Conservation (phyloP, 2,113 vertebrate species). For the Charina bottae region DNA sequence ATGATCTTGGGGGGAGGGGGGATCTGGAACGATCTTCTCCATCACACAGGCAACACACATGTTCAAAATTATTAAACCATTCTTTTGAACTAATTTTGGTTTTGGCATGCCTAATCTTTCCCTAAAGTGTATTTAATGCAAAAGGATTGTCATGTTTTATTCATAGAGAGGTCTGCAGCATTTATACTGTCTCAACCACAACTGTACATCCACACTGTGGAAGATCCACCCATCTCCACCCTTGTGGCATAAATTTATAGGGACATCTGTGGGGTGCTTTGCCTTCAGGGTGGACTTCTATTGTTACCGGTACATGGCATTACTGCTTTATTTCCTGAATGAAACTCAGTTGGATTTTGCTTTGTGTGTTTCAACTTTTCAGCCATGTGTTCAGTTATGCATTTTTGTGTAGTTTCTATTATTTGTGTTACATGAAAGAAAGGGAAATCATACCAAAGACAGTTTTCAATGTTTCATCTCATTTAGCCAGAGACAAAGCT, state of each 20-base stretch:
- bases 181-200: background rate
- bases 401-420: background rate
- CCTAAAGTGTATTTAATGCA: background rate
- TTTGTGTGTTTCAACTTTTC: background rate
- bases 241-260: background rate
- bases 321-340: background rate
- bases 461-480: background rate
- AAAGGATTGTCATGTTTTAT: background rate
- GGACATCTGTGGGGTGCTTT: background rate
- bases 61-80: constrained; percentile 53
- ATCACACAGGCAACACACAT: constrained; percentile 15
- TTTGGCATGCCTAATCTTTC: constrained; percentile 27
- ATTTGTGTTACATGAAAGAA: background rate
- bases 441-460: background rate
- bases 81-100: constrained; percentile 45
- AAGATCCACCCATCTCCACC: background rate
- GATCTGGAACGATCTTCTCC: background rate
- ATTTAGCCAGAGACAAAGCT: background rate
- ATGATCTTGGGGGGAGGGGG: background rate
- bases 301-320: background rate
- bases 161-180: background rate
- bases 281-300: background rate
- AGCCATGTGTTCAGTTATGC: background rate
- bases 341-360: background rate
- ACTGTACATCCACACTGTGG: background rate